Base-by-base conservation (phyloP, 2,113 vertebrate genomes). In the Danionella cerebrum region DNA sequence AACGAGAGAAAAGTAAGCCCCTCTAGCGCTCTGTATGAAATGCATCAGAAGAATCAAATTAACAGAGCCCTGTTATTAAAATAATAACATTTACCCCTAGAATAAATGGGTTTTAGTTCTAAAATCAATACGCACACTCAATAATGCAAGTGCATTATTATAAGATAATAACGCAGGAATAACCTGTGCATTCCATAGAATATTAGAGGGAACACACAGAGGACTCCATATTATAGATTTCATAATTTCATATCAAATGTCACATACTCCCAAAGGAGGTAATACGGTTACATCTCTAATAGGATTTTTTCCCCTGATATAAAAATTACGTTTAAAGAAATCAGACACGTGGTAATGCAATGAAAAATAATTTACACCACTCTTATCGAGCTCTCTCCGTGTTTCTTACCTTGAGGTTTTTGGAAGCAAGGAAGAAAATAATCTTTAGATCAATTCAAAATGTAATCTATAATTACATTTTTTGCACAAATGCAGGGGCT, bases 201-300 rank as follows among this genome's bases (percentile, higher is more conserved):
- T 78, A 85, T 85, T 84, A 75, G 55, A 75, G 70, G 39, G 54
- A 76, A 69, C 60, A 79, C 78, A 68, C 80, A 78, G 78, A 84
- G 76, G 80, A 81, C 81, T 78, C 76, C 72, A 42, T 76, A 82
- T 80, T 86, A 86, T 84, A 83, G 83, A 86, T 86, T 81, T 79
- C 84, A 84, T 86, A 78, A 87, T 85, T 85, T 85, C 76, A 84
- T 86, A 82, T 86, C 75, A 88, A 89, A 88, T 89, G 87, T 85
- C 86, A 88, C 80, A 79, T 80, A 80, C 80, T 85, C 83, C 82
- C 79, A 83, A 70, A 78, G 76, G 77, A 82, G 66, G 78, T 84
- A 84, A 86, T 85, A 70, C 75, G 77, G 76, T 84, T 84, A 77
- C 66, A 77, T 71, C 73, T 76, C 74, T 87, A 86, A 86, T 80